These are phyloP conservation scores for Chironomus tepperi DNA, from an alignment of 1,140 invertebrate genomes.

Conservation along the genomic window DNA sequence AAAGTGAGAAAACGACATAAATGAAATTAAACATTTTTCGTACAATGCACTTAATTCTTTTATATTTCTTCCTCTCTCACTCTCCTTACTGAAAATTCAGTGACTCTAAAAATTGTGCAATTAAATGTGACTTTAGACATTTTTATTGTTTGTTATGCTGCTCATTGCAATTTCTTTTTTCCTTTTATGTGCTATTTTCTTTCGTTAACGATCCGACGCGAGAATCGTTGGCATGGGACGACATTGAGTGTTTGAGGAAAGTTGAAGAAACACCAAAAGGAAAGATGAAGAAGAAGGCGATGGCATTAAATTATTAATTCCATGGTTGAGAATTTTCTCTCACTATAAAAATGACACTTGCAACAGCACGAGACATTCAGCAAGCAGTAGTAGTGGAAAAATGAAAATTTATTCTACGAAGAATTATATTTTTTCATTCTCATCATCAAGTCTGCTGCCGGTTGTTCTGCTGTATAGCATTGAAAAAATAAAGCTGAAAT, in stretches of 20 bases:
- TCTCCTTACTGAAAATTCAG: not conserved
- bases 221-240: not conserved
- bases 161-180: conserved; percentile 20
- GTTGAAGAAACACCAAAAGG: too few relatives aligned
- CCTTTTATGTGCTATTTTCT: not conserved
- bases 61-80: not conserved
- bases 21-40: not conserved
- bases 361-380: conserved; percentile 10
- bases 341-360: conserved; percentile 4
- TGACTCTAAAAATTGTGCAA: not conserved
- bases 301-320: conserved; percentile 11
- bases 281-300: not conserved
- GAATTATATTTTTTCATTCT: too few relatives aligned
- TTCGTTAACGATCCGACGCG: not conserved
- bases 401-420: not conserved
- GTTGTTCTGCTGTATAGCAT: too few relatives aligned
- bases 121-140: conserved; percentile 18
- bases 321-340: not conserved
- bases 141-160: conserved; percentile 5
- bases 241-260: too few relatives aligned
- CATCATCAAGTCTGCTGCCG: too few relatives aligned
- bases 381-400: not conserved
- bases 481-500: too few relatives aligned
- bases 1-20: conserved; percentile 13
- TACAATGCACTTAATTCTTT: not conserved